These are phyloP conservation scores for Zelostemma sp. DNA, from an alignment of 1,140 invertebrate genomes.

Conservation along the genomic window DNA sequence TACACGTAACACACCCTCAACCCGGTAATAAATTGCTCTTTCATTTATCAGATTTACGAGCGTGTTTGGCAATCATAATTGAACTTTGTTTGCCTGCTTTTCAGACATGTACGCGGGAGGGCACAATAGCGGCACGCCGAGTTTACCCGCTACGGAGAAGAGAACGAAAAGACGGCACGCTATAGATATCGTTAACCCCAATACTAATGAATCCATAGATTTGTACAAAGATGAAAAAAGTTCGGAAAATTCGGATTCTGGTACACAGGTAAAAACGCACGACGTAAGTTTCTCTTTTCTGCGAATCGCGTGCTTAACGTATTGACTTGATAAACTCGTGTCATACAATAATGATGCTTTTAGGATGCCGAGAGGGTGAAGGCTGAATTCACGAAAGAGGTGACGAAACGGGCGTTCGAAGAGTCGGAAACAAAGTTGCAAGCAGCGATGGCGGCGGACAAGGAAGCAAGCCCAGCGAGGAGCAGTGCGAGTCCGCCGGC, in stretches of 20 bases:
- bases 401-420: slow-evolving; percentile 32
- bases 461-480: slow-evolving; percentile 19
- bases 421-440: not conserved
- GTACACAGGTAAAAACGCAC: slow-evolving; percentile 49
- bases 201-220: not conserved
- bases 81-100: too few species aligned
- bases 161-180: not conserved
- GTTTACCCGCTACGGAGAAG: not conserved
- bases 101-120: not conserved
- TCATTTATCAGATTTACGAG: too few species aligned
- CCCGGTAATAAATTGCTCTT: slow-evolving; percentile 43
- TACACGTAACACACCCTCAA: slow-evolving; percentile 53
- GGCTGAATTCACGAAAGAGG: slow-evolving; percentile 61
- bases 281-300: slow-evolving; percentile 6
- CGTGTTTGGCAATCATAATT: too few species aligned
- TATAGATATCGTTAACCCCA: not conserved
- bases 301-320: too few species aligned
- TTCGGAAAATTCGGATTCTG: slow-evolving; percentile 51
- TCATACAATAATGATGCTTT: slow-evolving; percentile 52
- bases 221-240: slow-evolving; percentile 16
- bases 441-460: too few species aligned
- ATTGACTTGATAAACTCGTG: too few species aligned
- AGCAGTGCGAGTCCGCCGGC: slow-evolving; percentile 9
- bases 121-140: not conserved
- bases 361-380: slow-evolving; percentile 53